Evolutionary conservation across 2,113 vertebrate species (phyloP).

Genomic region (Dicentrarchus labrax): DNA sequence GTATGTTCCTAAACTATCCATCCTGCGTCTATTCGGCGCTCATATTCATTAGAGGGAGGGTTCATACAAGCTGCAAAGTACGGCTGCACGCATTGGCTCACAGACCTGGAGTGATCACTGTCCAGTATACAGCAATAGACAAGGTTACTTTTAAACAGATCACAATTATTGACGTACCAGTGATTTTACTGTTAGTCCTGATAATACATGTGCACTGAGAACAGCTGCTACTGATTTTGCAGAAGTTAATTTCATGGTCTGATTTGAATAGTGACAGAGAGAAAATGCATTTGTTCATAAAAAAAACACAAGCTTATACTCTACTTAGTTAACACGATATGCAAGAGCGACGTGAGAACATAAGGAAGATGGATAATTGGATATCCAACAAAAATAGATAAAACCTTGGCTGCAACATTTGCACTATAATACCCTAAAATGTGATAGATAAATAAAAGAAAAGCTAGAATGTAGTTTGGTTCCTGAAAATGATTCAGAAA

Average conservation of each 20-base stretch:
- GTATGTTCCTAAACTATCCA: conserved; percentile 70
- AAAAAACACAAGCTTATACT: too few relatives aligned
- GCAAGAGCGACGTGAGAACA: background rate
- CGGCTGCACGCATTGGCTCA: background rate
- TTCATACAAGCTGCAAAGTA: conserved; percentile 8
- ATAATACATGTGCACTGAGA: background rate
- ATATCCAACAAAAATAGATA: background rate
- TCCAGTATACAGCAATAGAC: background rate
- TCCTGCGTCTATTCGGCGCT: background rate
- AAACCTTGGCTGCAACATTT: background rate
- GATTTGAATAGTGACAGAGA: too few relatives aligned
- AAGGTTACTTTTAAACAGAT: background rate
- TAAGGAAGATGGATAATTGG: background rate
- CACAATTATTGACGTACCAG: background rate
- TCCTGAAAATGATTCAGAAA: background rate
- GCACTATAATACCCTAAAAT: background rate
- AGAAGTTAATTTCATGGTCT: background rate
- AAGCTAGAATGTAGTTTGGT: too few relatives aligned
- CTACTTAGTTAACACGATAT: background rate
- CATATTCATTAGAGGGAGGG: conserved; percentile 41
- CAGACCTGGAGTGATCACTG: background rate
- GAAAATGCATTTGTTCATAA: too few relatives aligned
- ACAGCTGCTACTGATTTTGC: background rate
- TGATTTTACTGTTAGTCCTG: background rate
- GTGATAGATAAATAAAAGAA: too few relatives aligned